Conservation (phyloP, 2,113 vertebrate species). For the Perca schrenkii region DNA sequence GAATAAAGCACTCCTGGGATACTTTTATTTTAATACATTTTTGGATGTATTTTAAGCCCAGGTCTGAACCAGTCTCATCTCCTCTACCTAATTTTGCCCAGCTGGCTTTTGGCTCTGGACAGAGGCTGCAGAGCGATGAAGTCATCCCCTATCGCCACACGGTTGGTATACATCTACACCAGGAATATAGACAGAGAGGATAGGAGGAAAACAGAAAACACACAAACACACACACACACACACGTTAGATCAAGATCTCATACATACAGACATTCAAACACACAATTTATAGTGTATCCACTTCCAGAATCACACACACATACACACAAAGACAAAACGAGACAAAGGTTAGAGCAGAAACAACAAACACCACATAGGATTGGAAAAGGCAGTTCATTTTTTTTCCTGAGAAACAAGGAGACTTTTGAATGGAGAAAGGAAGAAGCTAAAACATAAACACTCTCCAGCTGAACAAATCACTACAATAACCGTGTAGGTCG, state of each 20-base stretch:
- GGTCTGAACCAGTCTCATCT: slow-evolving; percentile 77
- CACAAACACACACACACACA: slow-evolving; percentile 53
- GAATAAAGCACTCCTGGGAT: slow-evolving; percentile 53
- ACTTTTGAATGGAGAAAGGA: slow-evolving; percentile 4
- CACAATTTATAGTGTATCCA: not conserved
- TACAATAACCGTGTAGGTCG: slow-evolving; percentile 28
- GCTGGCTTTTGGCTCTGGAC: slow-evolving; percentile 98
- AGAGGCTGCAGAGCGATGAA: slow-evolving; percentile 99
- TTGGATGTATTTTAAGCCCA: slow-evolving; percentile 27
- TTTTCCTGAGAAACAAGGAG: slow-evolving; percentile 23
- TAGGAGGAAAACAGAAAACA: slow-evolving; percentile 50
- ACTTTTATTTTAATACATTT: slow-evolving; percentile 3
- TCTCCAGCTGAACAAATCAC: slow-evolving; percentile 48
- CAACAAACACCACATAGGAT: slow-evolving; percentile 44
- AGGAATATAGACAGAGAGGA: slow-evolving; percentile 77
- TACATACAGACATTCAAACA: not conserved
- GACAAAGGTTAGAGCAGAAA: slow-evolving; percentile 58
- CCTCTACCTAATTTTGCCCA: slow-evolving; percentile 99
- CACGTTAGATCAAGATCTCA: slow-evolving; percentile 58
- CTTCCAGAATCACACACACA: slow-evolving; percentile 8
- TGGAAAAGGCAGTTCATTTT: slow-evolving; percentile 3
- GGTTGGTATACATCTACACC: slow-evolving; percentile 98
- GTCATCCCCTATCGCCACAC: slow-evolving; percentile 97
- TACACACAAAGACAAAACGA: slow-evolving; percentile 33
- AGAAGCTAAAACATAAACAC: slow-evolving; percentile 17